Evolutionary conservation across 2,797 vertebrate species (phyloP), one percentile per base, ranked within the genome.

Genomic region (Vireo griseus): DNA sequence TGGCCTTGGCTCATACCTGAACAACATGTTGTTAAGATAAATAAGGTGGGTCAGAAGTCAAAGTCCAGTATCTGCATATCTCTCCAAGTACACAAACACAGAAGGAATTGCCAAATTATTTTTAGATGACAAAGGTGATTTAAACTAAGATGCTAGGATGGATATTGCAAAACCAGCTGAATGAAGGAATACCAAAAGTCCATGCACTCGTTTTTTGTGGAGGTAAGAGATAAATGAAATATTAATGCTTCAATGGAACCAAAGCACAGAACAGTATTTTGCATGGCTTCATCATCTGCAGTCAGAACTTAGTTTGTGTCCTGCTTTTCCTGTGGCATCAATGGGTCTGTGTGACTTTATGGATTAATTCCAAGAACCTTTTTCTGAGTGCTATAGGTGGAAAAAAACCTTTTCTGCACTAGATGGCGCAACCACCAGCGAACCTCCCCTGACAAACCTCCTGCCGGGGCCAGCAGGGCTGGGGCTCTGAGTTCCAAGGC

Each of bases 381-480:
- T 51, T 67, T 50, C 63, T 19, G 42, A 2, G 2, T 10, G 44
- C 45, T 52, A 25, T 37, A 67, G 54, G 10, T n/a, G 51, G 19
- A 29, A 62, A 63, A 72, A 29, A 2, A 0, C 0, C 47, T 84
- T 75, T 80, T 79, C 51, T 75, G 88, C 87, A 90, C 37, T 42
- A 95, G 95, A 37, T 84, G 93, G 85, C 62, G 62, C 28, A 91
- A 25, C 6, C 68, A 19, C 24, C 47, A 29, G 5, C 0, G 12
- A 78, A 59, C 22, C 10, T 14, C 24, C 68, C 6, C 45, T 10
- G 24, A 19, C 33, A 44, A 77, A 45, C 9, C 42, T 44, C 16
- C 17, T 28, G 11, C 12, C 4, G 6, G 8, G 31, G 24, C 25
- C 48, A 13, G 68, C 10, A 0, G 0, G 52, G 37, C 3, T 4